Conservation (phyloP, 2,888 invertebrate genomes). For the Leistus spinibarbis region DNA sequence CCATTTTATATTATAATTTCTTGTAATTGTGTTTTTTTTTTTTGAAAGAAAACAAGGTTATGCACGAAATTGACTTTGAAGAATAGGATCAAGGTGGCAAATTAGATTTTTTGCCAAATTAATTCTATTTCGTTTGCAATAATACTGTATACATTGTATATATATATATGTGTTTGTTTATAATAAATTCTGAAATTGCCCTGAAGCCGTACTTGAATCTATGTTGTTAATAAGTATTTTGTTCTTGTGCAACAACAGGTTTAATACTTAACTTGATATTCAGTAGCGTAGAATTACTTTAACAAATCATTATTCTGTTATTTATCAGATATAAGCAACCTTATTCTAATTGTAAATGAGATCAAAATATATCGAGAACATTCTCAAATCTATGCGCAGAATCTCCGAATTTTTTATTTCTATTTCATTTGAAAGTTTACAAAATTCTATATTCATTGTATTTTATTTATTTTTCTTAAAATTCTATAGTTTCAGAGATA, state of each 20-base stretch:
- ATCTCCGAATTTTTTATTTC: too few relatives aligned
- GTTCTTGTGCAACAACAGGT: constrained; percentile 36
- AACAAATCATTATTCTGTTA: background rate
- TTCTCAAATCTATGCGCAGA: too few relatives aligned
- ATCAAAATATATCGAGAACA: too few relatives aligned
- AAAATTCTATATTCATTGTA: too few relatives aligned
- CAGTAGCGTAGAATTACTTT: constrained; percentile 10
- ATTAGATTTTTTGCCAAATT: background rate
- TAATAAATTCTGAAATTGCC: background rate
- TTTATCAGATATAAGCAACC: too few relatives aligned
- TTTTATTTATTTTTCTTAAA: too few relatives aligned
- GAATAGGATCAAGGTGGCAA: constrained; percentile 25
- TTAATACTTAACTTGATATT: constrained; percentile 23
- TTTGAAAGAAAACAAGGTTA: constrained; percentile 19
- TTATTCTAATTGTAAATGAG: too few relatives aligned
- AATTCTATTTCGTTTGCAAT: background rate
- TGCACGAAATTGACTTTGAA: constrained; percentile 28
- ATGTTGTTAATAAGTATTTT: constrained; percentile 24
- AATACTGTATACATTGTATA: background rate
- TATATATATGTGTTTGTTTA: background rate
- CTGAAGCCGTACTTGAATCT: constrained; percentile 17
- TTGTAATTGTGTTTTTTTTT: too few relatives aligned
- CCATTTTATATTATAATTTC: background rate
- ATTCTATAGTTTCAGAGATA: too few relatives aligned
- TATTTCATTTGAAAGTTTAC: too few relatives aligned